phyloP scores from a whole-genome alignment of 2,888 invertebrate genomes.

The Pterostichus niger region DNA sequence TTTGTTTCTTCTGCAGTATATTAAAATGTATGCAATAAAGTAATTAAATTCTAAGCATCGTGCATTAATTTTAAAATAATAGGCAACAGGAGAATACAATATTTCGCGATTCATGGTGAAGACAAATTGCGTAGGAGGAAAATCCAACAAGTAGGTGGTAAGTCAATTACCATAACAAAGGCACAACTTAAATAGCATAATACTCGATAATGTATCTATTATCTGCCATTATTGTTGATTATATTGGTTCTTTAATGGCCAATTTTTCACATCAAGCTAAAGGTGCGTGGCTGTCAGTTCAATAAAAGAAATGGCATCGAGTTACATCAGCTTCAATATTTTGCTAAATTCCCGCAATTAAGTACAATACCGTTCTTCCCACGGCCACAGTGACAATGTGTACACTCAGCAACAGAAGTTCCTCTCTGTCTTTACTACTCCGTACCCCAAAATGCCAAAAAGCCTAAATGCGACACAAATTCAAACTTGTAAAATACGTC shows the following conservation, averaged over 20 bases:
- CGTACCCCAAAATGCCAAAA: not conserved
- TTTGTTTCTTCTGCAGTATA: too few species aligned
- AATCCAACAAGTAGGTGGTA: slow-evolving; percentile 48
- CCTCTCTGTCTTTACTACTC: not conserved
- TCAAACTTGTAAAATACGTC: slow-evolving; percentile 30
- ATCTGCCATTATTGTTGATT: slow-evolving; percentile 37
- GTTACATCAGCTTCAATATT: slow-evolving; percentile 13
- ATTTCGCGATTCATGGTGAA: slow-evolving; percentile 25
- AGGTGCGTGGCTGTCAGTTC: slow-evolving; percentile 20
- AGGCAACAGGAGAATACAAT: slow-evolving; percentile 1
- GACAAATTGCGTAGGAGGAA: slow-evolving; percentile 38
- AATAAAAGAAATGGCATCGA: slow-evolving; percentile 32
- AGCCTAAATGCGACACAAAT: not conserved
- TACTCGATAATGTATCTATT: slow-evolving; percentile 36
- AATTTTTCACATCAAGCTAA: slow-evolving; percentile 11
- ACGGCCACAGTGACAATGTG: slow-evolving; percentile 9
- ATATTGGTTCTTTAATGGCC: slow-evolving; percentile 35
- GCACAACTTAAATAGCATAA: slow-evolving; percentile 37
- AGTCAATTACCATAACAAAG: slow-evolving; percentile 50
- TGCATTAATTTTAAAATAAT: slow-evolving; percentile 31
- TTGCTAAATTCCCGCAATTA: slow-evolving; percentile 24
- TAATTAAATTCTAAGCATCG: not conserved
- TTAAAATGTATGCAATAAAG: too few species aligned
- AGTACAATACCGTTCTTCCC: slow-evolving; percentile 12
- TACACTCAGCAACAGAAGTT: slow-evolving; percentile 3